Evolutionary conservation across 2,113 vertebrate genomes (phyloP).

Genomic region (Gnathonemus echidnorhynchus): DNA sequence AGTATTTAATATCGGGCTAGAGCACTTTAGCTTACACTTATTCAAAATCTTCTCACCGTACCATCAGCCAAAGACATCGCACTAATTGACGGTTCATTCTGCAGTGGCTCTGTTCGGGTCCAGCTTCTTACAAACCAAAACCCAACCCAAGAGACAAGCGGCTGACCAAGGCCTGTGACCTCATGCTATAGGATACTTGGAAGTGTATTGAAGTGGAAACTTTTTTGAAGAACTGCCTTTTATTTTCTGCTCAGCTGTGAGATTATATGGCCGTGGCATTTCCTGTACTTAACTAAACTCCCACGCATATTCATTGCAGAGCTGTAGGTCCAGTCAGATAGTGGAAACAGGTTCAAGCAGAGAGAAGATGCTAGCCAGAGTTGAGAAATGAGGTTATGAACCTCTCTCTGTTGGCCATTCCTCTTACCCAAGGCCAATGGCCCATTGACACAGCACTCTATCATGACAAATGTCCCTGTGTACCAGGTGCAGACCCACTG

Average conservation of each 20-base stretch:
- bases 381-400: background rate
- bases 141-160: background rate
- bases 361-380: background rate
- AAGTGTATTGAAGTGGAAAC: background rate
- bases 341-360: background rate
- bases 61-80: background rate
- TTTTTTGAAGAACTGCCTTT: background rate
- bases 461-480: background rate
- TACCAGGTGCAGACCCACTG: background rate
- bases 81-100: background rate
- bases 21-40: background rate
- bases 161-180: background rate
- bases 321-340: background rate
- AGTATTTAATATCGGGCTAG: background rate
- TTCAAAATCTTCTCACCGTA: background rate
- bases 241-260: background rate
- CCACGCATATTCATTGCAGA: background rate
- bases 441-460: background rate
- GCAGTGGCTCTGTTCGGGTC: background rate
- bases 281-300: background rate
- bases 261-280: background rate
- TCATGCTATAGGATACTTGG: background rate
- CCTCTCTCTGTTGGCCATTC: background rate
- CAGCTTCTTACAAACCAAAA: background rate
- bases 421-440: background rate